Evolutionary conservation across 1,140 invertebrate species (phyloP).

Genomic region (Drosophila subpulchrella): DNA sequence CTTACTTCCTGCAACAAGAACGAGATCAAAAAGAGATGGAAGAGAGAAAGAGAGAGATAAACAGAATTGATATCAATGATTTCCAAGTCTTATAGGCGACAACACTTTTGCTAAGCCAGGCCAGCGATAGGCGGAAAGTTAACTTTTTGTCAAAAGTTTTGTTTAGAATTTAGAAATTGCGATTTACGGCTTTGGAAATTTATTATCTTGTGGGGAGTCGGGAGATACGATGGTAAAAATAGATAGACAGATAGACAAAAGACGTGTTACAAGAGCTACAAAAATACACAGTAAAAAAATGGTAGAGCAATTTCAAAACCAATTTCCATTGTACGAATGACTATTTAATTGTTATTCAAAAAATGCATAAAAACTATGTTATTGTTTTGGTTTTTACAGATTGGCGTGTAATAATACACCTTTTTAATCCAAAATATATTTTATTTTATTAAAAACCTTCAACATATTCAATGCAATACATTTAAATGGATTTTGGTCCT

Average conservation of each 20-base stretch:
- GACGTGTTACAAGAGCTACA: slow-evolving; percentile 63
- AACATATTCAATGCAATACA: background rate
- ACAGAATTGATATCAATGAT: slow-evolving; percentile 70
- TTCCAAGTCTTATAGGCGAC: slow-evolving; percentile 70
- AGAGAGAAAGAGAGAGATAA: slow-evolving; percentile 69
- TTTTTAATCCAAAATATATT: too few species aligned
- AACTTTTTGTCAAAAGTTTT: slow-evolving; percentile 50
- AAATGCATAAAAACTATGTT: too few species aligned
- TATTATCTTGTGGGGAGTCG: slow-evolving; percentile 31
- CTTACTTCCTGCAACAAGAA: slow-evolving; percentile 81
- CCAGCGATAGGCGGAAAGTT: slow-evolving; percentile 76
- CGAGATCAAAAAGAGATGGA: slow-evolving; percentile 60
- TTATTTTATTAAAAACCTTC: too few species aligned
- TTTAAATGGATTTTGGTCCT: background rate
- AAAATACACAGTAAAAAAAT: slow-evolving; percentile 46
- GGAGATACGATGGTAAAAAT: slow-evolving; percentile 25
- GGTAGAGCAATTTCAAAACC: background rate
- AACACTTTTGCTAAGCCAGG: slow-evolving; percentile 71
- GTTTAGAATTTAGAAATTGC: slow-evolving; percentile 50
- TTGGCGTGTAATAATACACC: too few species aligned
- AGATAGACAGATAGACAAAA: slow-evolving; percentile 41
- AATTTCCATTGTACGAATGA: too few species aligned
- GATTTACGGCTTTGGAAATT: slow-evolving; percentile 50
- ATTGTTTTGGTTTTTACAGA: too few species aligned
- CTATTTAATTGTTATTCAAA: too few species aligned